Evolutionary conservation across 2,113 vertebrate species (phyloP).

Genomic region (Oceanodroma tethys): DNA sequence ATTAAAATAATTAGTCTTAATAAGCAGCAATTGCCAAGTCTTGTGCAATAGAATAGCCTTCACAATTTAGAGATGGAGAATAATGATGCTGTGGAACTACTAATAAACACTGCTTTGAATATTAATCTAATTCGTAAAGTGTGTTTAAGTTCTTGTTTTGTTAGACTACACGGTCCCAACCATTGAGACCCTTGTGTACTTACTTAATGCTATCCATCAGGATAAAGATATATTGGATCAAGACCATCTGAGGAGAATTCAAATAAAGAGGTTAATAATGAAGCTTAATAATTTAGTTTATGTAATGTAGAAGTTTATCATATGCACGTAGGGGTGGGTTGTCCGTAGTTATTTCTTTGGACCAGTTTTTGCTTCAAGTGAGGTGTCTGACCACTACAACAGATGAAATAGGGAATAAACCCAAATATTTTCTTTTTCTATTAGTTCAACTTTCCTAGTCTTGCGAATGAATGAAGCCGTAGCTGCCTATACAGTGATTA

Average conservation of each 20-base stretch:
- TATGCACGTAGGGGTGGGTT: background rate
- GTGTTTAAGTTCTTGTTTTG: background rate
- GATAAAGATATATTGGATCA: background rate
- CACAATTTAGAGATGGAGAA: background rate
- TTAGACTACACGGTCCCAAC: background rate
- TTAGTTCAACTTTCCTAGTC: background rate
- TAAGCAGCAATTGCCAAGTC: conserved; percentile 32
- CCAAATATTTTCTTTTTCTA: background rate
- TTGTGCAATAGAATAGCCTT: conserved; percentile 17
- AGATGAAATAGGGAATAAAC: background rate
- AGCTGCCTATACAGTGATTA: background rate
- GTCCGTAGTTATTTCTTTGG: background rate
- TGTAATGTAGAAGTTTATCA: background rate
- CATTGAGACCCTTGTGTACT: background rate
- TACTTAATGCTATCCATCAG: background rate
- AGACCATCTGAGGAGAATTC: background rate
- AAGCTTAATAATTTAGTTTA: background rate
- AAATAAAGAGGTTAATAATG: background rate
- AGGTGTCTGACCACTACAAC: background rate
- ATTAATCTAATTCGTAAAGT: background rate
- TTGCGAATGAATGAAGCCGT: background rate
- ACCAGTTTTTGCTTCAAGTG: background rate
- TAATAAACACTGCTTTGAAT: background rate
- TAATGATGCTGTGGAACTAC: background rate
- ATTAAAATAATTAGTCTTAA: conserved; percentile 59